These are phyloP conservation scores for Erethizon dorsatum DNA, from an alignment of 2,797 vertebrate species.

Conservation along the genomic window DNA sequence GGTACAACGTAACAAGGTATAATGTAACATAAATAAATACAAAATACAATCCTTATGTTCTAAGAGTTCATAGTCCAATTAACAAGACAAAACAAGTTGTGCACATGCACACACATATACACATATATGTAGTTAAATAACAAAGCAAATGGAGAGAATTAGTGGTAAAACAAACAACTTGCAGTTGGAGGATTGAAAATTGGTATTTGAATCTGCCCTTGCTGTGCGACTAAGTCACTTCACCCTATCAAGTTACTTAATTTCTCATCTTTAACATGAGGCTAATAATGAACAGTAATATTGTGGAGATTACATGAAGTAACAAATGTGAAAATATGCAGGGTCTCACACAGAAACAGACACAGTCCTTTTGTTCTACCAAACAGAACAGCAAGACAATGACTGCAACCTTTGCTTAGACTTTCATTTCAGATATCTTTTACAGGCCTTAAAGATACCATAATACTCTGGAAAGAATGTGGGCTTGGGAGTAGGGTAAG, in stretches of 20 bases:
- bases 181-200: not conserved
- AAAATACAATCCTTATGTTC: not conserved
- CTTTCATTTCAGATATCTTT: not conserved
- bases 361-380: not conserved
- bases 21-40: not conserved
- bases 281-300: not conserved
- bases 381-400: not conserved
- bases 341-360: not conserved
- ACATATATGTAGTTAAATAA: not conserved
- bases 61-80: not conserved
- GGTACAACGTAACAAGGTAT: not conserved
- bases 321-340: not conserved
- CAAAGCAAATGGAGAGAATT: not conserved
- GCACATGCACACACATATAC: not conserved
- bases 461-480: not conserved
- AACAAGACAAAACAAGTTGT: not conserved
- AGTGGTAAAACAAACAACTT: not conserved
- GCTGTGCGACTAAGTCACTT: not conserved
- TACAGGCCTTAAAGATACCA: not conserved
- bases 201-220: not conserved
- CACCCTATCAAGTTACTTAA: not conserved
- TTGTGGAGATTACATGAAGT: not conserved
- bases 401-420: not conserved
- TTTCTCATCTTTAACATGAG: conserved; percentile 24
- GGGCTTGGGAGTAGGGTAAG: conserved; percentile 12